Percentiles rank a stretch among this genome's conserved stretches.
Conservation (phyloP, 2,888 invertebrate species). For the Corythucha ciliata region DNA sequence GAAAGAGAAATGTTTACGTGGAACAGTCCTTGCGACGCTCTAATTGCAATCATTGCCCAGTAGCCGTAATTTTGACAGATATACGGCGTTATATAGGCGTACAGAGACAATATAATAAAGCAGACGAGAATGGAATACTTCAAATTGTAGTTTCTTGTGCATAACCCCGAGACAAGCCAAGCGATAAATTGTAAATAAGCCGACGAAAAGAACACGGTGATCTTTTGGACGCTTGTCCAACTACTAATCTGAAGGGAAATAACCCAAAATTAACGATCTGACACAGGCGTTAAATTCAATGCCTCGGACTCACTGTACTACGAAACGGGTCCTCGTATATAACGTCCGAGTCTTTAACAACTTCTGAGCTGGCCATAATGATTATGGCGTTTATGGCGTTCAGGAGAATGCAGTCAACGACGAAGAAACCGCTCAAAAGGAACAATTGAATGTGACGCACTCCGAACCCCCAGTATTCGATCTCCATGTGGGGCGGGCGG, state of each 20-base stretch:
- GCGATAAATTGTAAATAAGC: constrained; percentile 5
- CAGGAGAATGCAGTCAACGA: constrained; percentile 10
- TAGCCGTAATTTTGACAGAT: constrained; percentile 5
- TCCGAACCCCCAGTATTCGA: constrained; percentile 21
- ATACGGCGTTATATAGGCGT: constrained; percentile 16
- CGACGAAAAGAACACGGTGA: constrained; percentile 11
- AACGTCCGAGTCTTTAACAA: constrained; percentile 2
- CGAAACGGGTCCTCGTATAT: constrained; percentile 20
- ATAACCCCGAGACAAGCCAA: constrained; percentile 6
- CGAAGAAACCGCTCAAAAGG: constrained; percentile 8
- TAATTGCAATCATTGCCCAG: constrained; percentile 2
- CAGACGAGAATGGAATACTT: constrained; percentile 17
- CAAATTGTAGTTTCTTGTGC: constrained; percentile 9
- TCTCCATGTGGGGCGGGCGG: no score
- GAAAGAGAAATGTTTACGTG: constrained; percentile 14
- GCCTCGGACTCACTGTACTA: no score
- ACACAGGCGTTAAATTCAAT: no score
- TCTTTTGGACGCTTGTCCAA: constrained; percentile 14
- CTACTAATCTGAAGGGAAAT: no score
- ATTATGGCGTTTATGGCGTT: constrained; percentile 11
- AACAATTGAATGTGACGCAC: constrained; percentile 20
- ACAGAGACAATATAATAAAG: constrained; percentile 8
- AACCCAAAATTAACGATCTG: no score
- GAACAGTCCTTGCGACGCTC: constrained; percentile 5
- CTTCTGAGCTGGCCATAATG: no score